Conservation (phyloP, 2,113 vertebrate genomes). For the Xenopus borealis region DNA sequence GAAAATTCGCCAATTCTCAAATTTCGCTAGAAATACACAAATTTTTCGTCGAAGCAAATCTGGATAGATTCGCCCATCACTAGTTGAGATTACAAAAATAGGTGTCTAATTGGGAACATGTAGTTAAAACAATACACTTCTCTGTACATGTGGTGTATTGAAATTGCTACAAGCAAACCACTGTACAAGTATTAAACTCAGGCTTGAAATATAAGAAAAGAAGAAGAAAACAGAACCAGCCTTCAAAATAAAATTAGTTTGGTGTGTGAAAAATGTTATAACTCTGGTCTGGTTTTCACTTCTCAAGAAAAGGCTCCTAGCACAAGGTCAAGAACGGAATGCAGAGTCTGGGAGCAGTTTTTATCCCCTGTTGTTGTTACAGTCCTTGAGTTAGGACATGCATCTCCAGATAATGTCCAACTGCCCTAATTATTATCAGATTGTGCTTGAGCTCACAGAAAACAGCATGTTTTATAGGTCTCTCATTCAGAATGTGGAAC, state of each 20-base stretch:
- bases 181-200: not conserved
- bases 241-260: no score
- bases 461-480: not conserved
- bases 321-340: constrained; percentile 26
- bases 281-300: not conserved
- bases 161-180: not conserved
- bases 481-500: not conserved
- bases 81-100: no score
- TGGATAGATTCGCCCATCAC: no score
- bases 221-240: no score
- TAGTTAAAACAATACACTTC: no score
- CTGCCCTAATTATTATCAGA: constrained; percentile 26
- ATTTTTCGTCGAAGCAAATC: no score
- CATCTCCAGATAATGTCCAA: constrained; percentile 18
- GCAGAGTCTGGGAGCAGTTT: constrained; percentile 14
- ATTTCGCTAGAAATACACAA: no score
- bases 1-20: no score
- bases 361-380: constrained; percentile 12
- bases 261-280: not conserved
- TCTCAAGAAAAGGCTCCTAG: not conserved
- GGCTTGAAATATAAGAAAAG: not conserved
- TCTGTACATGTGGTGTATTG: no score
- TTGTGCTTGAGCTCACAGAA: constrained; percentile 6
- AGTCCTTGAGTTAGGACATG: constrained; percentile 24
- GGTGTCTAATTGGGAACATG: no score